phyloP scores from a whole-genome alignment of 2,888 invertebrate species.

The Amphipyra berbera region DNA sequence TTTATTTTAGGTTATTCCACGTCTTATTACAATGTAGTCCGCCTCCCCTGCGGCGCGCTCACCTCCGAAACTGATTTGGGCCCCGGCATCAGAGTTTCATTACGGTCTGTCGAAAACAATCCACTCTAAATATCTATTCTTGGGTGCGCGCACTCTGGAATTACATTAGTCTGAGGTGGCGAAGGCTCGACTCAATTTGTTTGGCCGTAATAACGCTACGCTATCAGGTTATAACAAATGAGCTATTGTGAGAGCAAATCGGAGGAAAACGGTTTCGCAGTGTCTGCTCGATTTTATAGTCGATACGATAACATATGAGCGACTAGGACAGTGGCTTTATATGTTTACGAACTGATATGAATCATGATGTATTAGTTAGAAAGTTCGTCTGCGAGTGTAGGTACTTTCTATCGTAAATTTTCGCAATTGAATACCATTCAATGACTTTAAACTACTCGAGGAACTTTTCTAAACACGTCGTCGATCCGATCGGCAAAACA shows the following conservation, averaged over 20 bases:
- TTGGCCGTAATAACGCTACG: slow-evolving; percentile 88
- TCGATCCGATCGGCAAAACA: slow-evolving; percentile 62
- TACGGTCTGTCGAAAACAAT: slow-evolving; percentile 90
- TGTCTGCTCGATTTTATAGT: slow-evolving; percentile 83
- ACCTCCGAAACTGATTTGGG: slow-evolving; percentile 88
- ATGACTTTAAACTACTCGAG: slow-evolving; percentile 53
- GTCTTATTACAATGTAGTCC: slow-evolving; percentile 89
- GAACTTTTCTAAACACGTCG: slow-evolving; percentile 57
- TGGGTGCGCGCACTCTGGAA: slow-evolving; percentile 88
- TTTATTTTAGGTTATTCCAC: slow-evolving; percentile 89
- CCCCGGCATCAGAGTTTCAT: slow-evolving; percentile 89
- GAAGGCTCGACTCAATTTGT: slow-evolving; percentile 90
- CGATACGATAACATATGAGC: slow-evolving; percentile 56
- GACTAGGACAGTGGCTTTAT: slow-evolving; percentile 32
- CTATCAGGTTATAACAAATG: slow-evolving; percentile 89
- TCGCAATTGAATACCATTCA: slow-evolving; percentile 55
- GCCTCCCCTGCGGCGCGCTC: slow-evolving; percentile 88
- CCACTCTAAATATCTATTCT: slow-evolving; percentile 90
- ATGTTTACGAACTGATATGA: slow-evolving; percentile 44
- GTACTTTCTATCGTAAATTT: slow-evolving; percentile 42
- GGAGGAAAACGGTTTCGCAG: slow-evolving; percentile 84
- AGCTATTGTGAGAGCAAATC: slow-evolving; percentile 88
- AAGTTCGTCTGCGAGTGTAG: slow-evolving; percentile 26
- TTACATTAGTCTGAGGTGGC: slow-evolving; percentile 90
- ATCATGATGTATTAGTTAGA: slow-evolving; percentile 50